phyloP scores from a whole-genome alignment of 2,113 vertebrate genomes.

The Cettia cetti region DNA sequence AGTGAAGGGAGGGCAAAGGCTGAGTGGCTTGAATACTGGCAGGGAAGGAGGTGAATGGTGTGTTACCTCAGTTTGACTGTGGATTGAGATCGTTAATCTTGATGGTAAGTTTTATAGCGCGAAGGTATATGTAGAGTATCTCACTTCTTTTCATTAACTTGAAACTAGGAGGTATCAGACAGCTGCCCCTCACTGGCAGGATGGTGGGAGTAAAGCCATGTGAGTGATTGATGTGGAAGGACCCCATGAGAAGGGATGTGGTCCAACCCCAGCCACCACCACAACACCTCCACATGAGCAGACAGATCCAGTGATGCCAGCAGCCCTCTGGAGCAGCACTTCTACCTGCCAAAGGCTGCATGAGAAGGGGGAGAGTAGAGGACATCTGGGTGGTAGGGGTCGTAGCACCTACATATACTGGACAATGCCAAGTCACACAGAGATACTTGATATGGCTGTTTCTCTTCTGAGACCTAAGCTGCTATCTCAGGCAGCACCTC shows the following conservation, averaged over 20 bases:
- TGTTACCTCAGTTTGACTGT: accelerated
- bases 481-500: neutral
- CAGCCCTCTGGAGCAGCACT: neutral
- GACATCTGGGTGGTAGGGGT: neutral
- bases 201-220: accelerated
- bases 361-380: neutral
- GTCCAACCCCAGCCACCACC: neutral
- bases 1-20: neutral
- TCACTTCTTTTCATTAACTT: neutral
- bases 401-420: neutral
- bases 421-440: neutral
- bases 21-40: neutral
- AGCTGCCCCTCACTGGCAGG: neutral
- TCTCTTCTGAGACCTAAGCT: neutral
- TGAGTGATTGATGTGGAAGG: neutral
- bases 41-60: neutral
- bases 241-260: neutral
- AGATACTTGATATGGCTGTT: neutral
- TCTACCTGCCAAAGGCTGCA: neutral
- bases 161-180: neutral
- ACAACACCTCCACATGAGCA: neutral
- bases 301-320: accelerated
- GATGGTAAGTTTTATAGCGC: neutral
- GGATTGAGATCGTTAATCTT: neutral
- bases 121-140: neutral